These are phyloP conservation scores for Cromileptes altivelis DNA, from an alignment of 2,113 vertebrate species.

Conservation along the genomic window DNA sequence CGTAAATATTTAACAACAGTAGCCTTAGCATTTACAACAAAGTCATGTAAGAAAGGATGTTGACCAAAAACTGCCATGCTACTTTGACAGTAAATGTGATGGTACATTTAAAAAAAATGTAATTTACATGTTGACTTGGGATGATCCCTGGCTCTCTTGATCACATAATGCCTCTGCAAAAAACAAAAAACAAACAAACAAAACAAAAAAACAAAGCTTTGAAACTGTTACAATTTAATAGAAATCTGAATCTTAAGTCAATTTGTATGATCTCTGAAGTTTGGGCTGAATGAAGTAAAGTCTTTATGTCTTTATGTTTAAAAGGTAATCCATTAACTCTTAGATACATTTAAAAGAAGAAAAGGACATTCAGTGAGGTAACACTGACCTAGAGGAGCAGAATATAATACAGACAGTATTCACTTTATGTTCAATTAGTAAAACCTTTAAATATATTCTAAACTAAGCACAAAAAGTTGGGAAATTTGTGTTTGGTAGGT, in stretches of 20 bases:
- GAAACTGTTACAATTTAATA: neutral
- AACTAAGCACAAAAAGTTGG: too few species aligned
- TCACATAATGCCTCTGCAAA: slow-evolving; percentile 72
- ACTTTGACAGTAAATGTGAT: neutral
- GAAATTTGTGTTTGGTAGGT: too few species aligned
- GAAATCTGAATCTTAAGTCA: neutral
- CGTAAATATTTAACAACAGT: neutral
- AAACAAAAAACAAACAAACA: neutral
- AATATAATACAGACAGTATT: neutral
- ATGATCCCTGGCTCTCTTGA: neutral
- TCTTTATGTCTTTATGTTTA: too few species aligned
- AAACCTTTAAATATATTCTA: neutral
- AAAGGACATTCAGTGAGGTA: too few species aligned
- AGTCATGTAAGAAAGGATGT: slow-evolving; percentile 12
- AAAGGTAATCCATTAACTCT: too few species aligned
- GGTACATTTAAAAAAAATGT: neutral
- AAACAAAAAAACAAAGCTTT: neutral
- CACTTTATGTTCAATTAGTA: too few species aligned
- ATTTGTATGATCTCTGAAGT: neutral
- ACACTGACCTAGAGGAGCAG: neutral
- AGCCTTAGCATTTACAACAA: slow-evolving; percentile 10
- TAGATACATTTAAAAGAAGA: too few species aligned
- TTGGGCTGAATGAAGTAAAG: neutral
- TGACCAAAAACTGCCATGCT: neutral
- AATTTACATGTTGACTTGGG: slow-evolving; percentile 66